A percentile compares a stretch with the other conserved stretches of the same genome.
Conservation (phyloP, 2,797 vertebrate genomes). For the Champsocephalus gunnari region DNA sequence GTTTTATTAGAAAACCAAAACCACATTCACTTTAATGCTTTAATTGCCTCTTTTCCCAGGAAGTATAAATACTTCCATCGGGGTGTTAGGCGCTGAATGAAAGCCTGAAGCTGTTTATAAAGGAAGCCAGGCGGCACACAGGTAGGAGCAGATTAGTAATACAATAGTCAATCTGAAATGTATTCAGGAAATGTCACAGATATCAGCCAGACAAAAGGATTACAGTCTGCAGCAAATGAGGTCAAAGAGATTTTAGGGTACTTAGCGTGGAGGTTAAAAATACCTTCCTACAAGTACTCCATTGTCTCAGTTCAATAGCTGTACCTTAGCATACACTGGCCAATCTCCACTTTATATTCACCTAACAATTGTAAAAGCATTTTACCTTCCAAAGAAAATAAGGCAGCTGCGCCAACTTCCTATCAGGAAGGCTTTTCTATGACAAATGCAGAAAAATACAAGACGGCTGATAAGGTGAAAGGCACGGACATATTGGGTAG, state of each 20-base stretch:
- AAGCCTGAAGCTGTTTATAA: constrained; percentile 21
- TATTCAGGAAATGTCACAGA: constrained; percentile 58
- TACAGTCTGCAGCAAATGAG: constrained; percentile 41
- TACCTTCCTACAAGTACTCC: constrained; percentile 52
- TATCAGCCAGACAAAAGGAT: constrained; percentile 38
- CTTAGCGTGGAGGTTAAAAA: constrained; percentile 64
- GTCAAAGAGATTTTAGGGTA: constrained; percentile 40
- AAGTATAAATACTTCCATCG: constrained; percentile 46
- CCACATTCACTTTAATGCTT: background rate
- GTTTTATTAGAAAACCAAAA: constrained; percentile 17
- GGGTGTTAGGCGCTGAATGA: constrained; percentile 42
- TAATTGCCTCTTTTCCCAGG: constrained; percentile 19
- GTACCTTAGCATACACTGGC: constrained; percentile 31
- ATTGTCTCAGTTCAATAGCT: constrained; percentile 68
- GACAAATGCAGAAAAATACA: constrained; percentile 37
- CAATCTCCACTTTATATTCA: constrained; percentile 32
- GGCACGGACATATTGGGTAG: constrained; percentile 17
- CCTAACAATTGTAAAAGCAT: constrained; percentile 35
- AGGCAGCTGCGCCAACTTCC: constrained; percentile 51
- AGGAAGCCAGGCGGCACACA: constrained; percentile 45
- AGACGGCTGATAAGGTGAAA: constrained; percentile 52
- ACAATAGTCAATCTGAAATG: constrained; percentile 50
- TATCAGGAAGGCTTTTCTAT: constrained; percentile 46
- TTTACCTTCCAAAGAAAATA: constrained; percentile 64
- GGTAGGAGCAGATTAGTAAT: constrained; percentile 47